Evolutionary conservation across 2,888 invertebrate species (phyloP), one percentile per base, ranked within the genome.

Genomic region (Cordilura impudica): DNA sequence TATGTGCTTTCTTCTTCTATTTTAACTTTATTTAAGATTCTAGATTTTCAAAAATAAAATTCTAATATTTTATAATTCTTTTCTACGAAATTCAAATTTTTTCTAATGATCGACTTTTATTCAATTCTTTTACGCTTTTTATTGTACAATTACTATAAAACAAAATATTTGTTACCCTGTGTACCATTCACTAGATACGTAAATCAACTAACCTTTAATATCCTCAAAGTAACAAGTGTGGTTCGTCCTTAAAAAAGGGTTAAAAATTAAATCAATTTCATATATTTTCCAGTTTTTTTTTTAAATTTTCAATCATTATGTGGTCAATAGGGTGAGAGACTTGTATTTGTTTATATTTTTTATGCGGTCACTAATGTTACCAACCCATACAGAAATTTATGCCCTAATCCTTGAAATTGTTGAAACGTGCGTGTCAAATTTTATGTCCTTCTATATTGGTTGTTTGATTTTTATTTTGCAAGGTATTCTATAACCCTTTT

Each of bases 351-450:
- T 67, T 72, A 39, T 66, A 43, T 77, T 53, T 73, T 69, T 35
- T 39, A 60, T 70, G 65, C 65, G 65, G 35, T 53, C 26, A 51
- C 1, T 23, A 47, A 35, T 60, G 45, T 29, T 69, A 21, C 10
- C 26, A 70, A 51, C 67, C 43, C 72, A 72, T 39, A 63, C 49
- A 35, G 61, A 72, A 51, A 69, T 78, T 53, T 70, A 60, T 60
- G 45, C 39, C 51, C 43, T 75, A 71, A 79, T 79, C 75, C 71
- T 71, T 79, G 21, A 75, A 79, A 79, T 75, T 79, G 75, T 45
- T 71, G 31, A 66, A 79, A 79, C 79, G 79, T 79, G 79, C 67
- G 75, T 75, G 35, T 79, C 75, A 58, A 75, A 79, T 79, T 79
- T 75, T 75, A 75, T 75, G 26, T 75, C 26, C 61, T 63, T 8